Evolutionary conservation across 2,888 invertebrate genomes (phyloP), one percentile per base, ranked within the genome.

Genomic region (Rhingia campestris): DNA sequence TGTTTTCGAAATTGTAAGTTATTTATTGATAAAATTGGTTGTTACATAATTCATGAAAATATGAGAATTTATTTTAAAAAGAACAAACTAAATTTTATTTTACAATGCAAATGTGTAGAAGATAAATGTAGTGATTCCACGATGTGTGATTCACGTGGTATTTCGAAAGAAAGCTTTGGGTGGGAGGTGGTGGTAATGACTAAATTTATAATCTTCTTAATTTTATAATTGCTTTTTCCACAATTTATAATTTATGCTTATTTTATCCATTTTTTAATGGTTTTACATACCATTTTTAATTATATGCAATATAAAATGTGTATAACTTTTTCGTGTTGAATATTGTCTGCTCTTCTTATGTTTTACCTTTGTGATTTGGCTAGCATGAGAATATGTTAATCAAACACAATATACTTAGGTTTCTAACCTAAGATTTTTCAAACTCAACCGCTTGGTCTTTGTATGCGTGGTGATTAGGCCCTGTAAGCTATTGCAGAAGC

Each of bases 81-180:
- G n/a, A 76, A 59, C 47, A 63, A 63, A 56, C 53, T 39, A 77
- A 72, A 77, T 77, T 82, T 82, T 82, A 82, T 82, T 82, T 73
- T 56, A 67, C 12, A 3, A 12, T 4, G 33, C 37, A 49, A 22
- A 30, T 0, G 22, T 22, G 22, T 22, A 22, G 22, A 22, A 49
- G 4, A 56, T 39, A 53, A 37, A 1, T 12, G n/a, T 41, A 51
- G 39, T 59, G 41, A 51, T 43, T 66, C 6, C 4, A 53, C 33
- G 9, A 51, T 9, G n/a, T 63, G 58, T 58, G 47, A 14, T 32
- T 47, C 30, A 22, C 22, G 3, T 6, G 51, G 30, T 41, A 33
- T 66, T 32, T n/a, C 6, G 12, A 47, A 45, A 58, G 6, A 45
- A 69, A 37, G 30, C 53, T 54, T 63, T 53, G 9, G 9, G 45